Conservation (phyloP, 2,888 invertebrate species). For the Prenolepis imparis region DNA sequence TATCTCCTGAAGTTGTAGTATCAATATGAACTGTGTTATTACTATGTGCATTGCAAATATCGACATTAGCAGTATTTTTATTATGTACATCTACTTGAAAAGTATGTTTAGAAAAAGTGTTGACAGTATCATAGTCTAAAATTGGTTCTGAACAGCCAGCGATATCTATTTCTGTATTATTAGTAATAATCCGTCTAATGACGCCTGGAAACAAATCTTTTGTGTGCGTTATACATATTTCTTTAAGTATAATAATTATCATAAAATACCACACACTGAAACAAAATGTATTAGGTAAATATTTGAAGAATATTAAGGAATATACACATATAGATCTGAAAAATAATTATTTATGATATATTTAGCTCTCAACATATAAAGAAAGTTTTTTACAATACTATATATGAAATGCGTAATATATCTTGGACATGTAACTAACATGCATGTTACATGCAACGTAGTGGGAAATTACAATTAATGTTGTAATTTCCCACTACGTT, state of each 20-base stretch:
- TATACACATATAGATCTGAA: background rate
- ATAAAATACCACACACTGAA: background rate
- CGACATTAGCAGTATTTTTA: no score
- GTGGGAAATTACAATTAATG: no score
- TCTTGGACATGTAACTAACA: no score
- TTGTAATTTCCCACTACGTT: no score
- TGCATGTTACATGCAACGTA: no score
- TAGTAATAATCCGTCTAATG: slow-evolving; percentile 13
- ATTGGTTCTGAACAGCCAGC: slow-evolving; percentile 12
- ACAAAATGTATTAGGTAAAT: background rate
- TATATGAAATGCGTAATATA: background rate
- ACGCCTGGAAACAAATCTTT: slow-evolving; percentile 7
- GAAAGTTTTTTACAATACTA: background rate
- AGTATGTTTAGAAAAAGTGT: no score
- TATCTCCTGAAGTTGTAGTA: no score
- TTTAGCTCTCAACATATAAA: background rate
- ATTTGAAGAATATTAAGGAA: no score
- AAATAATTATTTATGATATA: background rate
- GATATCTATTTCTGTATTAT: slow-evolving; percentile 27
- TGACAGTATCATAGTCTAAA: background rate
- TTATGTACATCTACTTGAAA: no score
- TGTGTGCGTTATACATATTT: slow-evolving; percentile 6
- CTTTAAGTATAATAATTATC: background rate
- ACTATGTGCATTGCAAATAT: no score
- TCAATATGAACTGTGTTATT: no score